Evolutionary conservation across 2,113 vertebrate genomes (phyloP).

Genomic region (Tamias sibiricus): DNA sequence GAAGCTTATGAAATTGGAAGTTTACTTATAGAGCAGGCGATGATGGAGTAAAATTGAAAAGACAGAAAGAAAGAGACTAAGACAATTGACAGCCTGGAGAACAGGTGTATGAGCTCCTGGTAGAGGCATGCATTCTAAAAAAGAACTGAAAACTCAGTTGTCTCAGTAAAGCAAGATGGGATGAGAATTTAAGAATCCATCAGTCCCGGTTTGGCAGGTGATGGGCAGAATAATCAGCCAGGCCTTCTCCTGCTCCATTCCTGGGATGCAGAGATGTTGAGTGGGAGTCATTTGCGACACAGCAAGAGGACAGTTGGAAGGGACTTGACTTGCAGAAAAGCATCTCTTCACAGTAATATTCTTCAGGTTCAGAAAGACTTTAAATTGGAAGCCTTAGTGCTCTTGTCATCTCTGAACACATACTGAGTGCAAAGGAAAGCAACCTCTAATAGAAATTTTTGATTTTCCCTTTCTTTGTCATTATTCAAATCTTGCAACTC

Average conservation of each 20-base stretch:
- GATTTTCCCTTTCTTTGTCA: neutral
- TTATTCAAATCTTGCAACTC: neutral
- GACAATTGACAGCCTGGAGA: neutral
- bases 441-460: neutral
- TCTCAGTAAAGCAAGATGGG: conserved; percentile 65
- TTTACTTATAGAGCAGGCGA: neutral
- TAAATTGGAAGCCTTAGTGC: neutral
- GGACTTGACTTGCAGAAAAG: neutral
- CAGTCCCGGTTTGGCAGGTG: neutral
- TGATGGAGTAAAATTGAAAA: conserved; percentile 67
- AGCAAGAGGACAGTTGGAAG: neutral
- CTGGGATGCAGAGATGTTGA: neutral
- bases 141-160: conserved; percentile 71
- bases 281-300: neutral
- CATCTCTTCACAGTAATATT: neutral
- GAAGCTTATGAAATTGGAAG: neutral
- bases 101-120: neutral
- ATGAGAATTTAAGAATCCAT: conserved; percentile 39
- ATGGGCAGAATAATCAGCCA: neutral
- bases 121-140: neutral
- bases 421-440: neutral
- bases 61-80: conserved; percentile 19
- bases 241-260: neutral
- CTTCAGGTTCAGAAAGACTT: conserved; percentile 30
- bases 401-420: neutral